Evolutionary conservation across 2,888 invertebrate species (phyloP).

Genomic region (Stenichneumon culpator): DNA sequence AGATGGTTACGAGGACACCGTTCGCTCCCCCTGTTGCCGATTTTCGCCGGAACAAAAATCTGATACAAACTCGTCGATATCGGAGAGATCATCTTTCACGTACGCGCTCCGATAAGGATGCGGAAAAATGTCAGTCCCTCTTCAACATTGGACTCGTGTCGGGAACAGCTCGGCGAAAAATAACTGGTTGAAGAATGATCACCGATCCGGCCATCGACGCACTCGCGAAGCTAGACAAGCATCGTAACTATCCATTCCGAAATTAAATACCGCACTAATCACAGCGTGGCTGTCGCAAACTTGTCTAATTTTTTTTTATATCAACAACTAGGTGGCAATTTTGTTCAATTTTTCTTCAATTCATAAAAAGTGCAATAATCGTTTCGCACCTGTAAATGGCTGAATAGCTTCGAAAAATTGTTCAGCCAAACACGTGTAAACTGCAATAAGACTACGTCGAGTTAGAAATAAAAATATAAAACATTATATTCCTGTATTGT

Average conservation of each 20-base stretch:
- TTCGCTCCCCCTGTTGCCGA: slow-evolving; percentile 32
- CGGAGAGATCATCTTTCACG: neutral
- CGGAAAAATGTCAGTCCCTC: slow-evolving; percentile 7
- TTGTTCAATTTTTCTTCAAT: neutral
- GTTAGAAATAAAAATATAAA: neutral
- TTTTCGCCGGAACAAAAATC: neutral
- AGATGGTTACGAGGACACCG: slow-evolving; percentile 50
- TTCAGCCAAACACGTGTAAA: neutral
- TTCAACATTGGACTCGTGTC: slow-evolving; percentile 9
- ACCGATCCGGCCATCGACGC: neutral
- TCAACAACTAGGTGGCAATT: neutral
- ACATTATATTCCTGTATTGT: neutral
- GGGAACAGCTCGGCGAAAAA: neutral
- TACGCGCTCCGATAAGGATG: neutral
- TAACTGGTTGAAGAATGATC: neutral
- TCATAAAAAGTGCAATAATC: neutral
- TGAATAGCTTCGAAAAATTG: neutral
- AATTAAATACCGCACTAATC: slow-evolving; percentile 22
- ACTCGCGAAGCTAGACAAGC: neutral
- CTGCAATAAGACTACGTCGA: neutral
- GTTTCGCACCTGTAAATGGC: neutral
- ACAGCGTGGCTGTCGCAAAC: neutral
- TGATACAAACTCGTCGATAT: neutral
- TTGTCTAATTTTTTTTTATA: neutral
- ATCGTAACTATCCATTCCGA: slow-evolving; percentile 44